phyloP scores from a whole-genome alignment of 2,888 invertebrate species.

The Tetrapedia diversipes region DNA sequence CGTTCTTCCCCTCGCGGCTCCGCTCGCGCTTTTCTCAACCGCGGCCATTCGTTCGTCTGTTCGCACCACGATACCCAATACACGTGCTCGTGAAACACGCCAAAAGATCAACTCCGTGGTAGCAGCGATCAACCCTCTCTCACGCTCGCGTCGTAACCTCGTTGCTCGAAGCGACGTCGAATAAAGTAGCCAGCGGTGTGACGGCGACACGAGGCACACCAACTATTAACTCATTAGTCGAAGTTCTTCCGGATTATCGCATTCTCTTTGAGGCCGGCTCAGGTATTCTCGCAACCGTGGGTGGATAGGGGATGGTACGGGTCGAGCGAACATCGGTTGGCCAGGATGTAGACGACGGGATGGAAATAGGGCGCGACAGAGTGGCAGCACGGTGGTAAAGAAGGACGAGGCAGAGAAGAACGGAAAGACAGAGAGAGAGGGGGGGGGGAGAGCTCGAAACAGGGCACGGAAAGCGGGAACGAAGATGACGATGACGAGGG shows the following conservation, averaged over 20 bases:
- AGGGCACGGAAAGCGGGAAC: slow-evolving; percentile 47
- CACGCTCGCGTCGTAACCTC: slow-evolving; percentile 67
- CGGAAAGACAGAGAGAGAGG: slow-evolving; percentile 25
- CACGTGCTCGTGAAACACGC: neutral
- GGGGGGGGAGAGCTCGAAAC: slow-evolving; percentile 35
- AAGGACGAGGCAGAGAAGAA: slow-evolving; percentile 24
- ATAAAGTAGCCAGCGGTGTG: slow-evolving; percentile 71
- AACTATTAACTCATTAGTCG: slow-evolving; percentile 81
- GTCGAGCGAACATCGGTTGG: slow-evolving; percentile 22
- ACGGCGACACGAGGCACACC: slow-evolving; percentile 70
- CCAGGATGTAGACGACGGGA: slow-evolving; percentile 17
- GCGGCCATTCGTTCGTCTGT: too few relatives aligned
- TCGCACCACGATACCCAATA: too few relatives aligned
- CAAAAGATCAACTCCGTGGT: too few relatives aligned
- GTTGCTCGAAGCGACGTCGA: slow-evolving; percentile 72
- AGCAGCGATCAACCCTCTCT: too few relatives aligned
- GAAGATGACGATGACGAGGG: slow-evolving; percentile 55
- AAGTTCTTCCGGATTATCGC: slow-evolving; percentile 79
- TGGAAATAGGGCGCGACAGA: slow-evolving; percentile 57
- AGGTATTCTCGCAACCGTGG: slow-evolving; percentile 65
- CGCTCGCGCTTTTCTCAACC: slow-evolving; percentile 42
- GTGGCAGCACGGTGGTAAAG: slow-evolving; percentile 36
- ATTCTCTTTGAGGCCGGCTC: slow-evolving; percentile 79
- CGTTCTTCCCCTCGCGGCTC: slow-evolving; percentile 38
- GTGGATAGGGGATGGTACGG: neutral